These are phyloP conservation scores for Urocynchramus pylzowi DNA, from an alignment of 2,113 vertebrate species.

Conservation along the genomic window DNA sequence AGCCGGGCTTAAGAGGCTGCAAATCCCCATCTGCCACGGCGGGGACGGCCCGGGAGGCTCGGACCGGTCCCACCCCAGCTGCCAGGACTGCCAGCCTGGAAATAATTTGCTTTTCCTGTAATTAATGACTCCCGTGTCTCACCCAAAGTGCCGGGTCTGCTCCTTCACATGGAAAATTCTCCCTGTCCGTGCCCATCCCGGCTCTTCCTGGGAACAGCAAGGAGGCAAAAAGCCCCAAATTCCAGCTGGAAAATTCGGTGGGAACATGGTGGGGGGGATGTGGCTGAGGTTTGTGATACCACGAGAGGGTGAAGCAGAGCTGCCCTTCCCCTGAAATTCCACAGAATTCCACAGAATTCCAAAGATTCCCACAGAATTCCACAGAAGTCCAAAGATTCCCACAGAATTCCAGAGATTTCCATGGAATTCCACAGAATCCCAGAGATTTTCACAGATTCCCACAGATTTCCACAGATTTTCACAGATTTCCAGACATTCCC, in stretches of 20 bases:
- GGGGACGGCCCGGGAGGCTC: neutral
- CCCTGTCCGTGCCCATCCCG: neutral
- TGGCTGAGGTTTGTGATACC: neutral
- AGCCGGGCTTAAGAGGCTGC: neutral
- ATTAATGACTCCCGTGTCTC: neutral
- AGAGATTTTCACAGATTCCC: too few species aligned
- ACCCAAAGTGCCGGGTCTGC: neutral
- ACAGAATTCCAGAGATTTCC: too few species aligned
- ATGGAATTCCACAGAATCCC: too few species aligned
- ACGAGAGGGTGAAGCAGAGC: neutral
- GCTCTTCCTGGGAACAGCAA: neutral
- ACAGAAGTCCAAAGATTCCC: too few species aligned
- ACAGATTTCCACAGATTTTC: too few species aligned
- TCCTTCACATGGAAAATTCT: neutral
- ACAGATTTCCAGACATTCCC: too few species aligned
- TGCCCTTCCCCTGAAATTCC: neutral
- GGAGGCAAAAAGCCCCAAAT: rapidly evolving
- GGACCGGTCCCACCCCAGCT: neutral
- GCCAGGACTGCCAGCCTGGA: neutral
- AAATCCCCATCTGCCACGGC: neutral
- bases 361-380: too few species aligned
- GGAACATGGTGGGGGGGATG: neutral
- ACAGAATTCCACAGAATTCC: neutral
- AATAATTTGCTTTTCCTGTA: neutral
- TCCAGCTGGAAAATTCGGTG: neutral